Base-by-base conservation (phyloP, 2,797 vertebrate species). In the Amazona finschi region DNA sequence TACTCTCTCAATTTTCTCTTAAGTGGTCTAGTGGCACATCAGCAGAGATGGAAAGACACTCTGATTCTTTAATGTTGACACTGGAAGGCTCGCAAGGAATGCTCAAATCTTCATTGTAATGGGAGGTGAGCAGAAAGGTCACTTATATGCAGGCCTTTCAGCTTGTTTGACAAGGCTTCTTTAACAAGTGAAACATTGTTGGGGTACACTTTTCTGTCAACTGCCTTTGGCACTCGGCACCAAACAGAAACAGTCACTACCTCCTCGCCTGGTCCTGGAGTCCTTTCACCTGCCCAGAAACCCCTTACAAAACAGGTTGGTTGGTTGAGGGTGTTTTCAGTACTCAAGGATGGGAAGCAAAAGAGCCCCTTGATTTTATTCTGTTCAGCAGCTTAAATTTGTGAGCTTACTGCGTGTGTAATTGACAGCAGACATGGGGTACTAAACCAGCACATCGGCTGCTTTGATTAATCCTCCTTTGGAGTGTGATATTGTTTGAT, bases 1-100 rank as follows among this genome's bases (percentile, higher is more conserved):
- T 91, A 94, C 88, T 95, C 96, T 97, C 97, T 97, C 97, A 95
- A 94, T 97, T 97, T 97, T 97, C 97, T 97, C 96, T 96, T 97
- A 97, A 98, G 97, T 97, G 95, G 94, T 91, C 91, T 82, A 87
- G 93, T 90, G 88, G 90, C 89, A 81, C 85, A 95, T 97, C 95
- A 95, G 93, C 95, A 95, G 93, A 97, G 95, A 97, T 64, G 95
- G 97, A 96, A 96, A 95, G 89, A 95, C 89, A 86, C 61, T 92
- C 67, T 78, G 84, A 93, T 95, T 95, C 95, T 97, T 97, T 97
- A 94, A 92, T 96, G 91, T 93, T 84, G 96, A 95, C 86, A 77
- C 85, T 91, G 74, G 79, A 96, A 95, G 93, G 91, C 93, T 93
- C 44, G 36, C 85, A 96, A 96, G 90, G 86, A 90, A 94, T 88